Evolutionary conservation across 64 coral and sea anemone genomes (phyloP), one percentile per base, ranked within the genome.

Genomic region (Stichodactyla helianthus): DNA sequence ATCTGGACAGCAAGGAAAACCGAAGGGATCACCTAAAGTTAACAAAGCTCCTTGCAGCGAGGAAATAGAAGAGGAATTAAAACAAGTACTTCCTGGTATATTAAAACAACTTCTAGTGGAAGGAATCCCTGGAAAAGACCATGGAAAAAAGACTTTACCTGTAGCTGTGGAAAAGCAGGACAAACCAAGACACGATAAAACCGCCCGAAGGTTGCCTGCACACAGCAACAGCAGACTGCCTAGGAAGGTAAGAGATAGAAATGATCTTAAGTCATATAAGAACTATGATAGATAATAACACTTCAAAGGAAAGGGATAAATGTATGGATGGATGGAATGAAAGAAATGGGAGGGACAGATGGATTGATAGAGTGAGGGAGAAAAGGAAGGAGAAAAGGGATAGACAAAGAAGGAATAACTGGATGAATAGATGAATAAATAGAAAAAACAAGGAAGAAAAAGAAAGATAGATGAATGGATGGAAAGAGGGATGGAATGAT

Each of bases 1-100:
- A 22, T 23, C n/a, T 9, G 19, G 9, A 68, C 19, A 20, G n/a
- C 63, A 68, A 9, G 23, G 68, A 14, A 8, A 26, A 23, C 1
- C 27, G 8, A 74, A 13, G 3, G 68, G 10, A 19, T 74, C 20
- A 26, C 22, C 14, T 9, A 74, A 23, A 27, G 23, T 25, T 8
- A 74, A 74, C 68, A n/a, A 74, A 74, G 68, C 68, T 23, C n/a
- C 22, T 27, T 74, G 68, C 23, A 74, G 27, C 68, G 68, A 74
- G 25, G 68, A n/a, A 27, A 35, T 74, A 13, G 68, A 74, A 31
- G 22, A 74, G 25, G 25, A 23, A 74, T 31, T 74, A 31, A 26
- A 5, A 31, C 68, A 74, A 31, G 68, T 74, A 4, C 68, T 26
- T 23, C 68, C 68, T 2, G 9, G 68, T 0, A 74, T 74, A n/a